phyloP scores from a whole-genome alignment of 1,140 invertebrate genomes.

The Drosophila pachea region DNA sequence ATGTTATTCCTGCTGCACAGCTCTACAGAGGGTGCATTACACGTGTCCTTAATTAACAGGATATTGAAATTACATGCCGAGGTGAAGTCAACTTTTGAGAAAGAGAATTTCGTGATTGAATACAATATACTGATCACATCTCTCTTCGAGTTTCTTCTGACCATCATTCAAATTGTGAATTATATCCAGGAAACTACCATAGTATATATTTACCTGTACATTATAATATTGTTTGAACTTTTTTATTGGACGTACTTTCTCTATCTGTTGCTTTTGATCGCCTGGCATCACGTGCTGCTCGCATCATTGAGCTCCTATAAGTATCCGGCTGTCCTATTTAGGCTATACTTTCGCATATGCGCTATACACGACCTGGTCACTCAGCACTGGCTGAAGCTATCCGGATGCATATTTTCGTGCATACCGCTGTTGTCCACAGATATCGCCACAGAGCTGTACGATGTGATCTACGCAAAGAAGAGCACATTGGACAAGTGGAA shows the following conservation, averaged over 20 bases:
- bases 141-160: not conserved
- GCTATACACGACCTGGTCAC: not conserved
- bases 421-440: not conserved
- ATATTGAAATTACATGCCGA: conserved; percentile 1
- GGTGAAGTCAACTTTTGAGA: not conserved
- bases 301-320: not conserved
- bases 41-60: not conserved
- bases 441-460: not conserved
- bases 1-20: not conserved
- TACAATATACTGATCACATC: not conserved
- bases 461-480: not conserved
- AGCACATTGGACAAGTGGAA: conserved; percentile 2
- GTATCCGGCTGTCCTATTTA: not conserved
- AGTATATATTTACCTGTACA: not conserved
- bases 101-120: not conserved
- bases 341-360: conserved; percentile 5
- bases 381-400: not conserved
- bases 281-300: conserved; percentile 1
- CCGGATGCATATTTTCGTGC: not conserved
- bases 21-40: not conserved
- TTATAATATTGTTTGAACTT: not conserved
- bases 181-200: rapidly evolving
- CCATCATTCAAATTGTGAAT: conserved; percentile 1
- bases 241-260: conserved; percentile 3
- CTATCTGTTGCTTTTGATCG: not conserved